These are phyloP conservation scores for Daboia siamensis DNA, from an alignment of 2,113 vertebrate species.

Conservation along the genomic window DNA sequence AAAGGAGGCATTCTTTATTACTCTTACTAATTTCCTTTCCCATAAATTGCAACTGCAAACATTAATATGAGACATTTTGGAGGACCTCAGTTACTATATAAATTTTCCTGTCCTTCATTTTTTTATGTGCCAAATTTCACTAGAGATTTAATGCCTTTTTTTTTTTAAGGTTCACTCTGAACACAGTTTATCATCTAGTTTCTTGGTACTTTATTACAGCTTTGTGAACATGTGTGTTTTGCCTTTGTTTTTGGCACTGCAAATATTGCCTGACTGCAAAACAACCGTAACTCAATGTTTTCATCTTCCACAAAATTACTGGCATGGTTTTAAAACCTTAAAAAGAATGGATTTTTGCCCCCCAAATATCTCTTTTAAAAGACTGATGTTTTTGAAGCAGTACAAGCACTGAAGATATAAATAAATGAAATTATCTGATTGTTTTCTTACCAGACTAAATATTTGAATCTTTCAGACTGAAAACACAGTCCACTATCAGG, in stretches of 20 bases:
- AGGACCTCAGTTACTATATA: background rate
- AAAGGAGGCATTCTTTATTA: background rate
- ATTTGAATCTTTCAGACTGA: background rate
- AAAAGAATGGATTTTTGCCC: background rate
- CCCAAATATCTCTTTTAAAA: background rate
- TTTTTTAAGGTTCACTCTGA: background rate
- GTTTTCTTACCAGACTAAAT: background rate
- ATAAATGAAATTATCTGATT: background rate
- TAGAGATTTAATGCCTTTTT: slow-evolving; percentile 36
- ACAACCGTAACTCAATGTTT: background rate
- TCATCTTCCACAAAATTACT: background rate
- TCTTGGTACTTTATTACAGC: slow-evolving; percentile 25
- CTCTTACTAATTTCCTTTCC: background rate
- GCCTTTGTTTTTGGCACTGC: background rate
- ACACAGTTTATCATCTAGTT: background rate
- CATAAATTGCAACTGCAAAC: background rate
- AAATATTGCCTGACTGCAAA: slow-evolving; percentile 11
- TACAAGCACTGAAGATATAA: background rate
- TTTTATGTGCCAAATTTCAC: background rate
- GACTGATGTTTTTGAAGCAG: background rate
- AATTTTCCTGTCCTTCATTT: background rate
- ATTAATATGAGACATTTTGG: background rate
- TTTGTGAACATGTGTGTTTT: background rate
- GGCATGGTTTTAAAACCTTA: background rate
- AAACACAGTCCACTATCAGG: background rate